These are phyloP conservation scores for Champsocephalus esox DNA, from an alignment of 2,797 vertebrate species.

Conservation along the genomic window DNA sequence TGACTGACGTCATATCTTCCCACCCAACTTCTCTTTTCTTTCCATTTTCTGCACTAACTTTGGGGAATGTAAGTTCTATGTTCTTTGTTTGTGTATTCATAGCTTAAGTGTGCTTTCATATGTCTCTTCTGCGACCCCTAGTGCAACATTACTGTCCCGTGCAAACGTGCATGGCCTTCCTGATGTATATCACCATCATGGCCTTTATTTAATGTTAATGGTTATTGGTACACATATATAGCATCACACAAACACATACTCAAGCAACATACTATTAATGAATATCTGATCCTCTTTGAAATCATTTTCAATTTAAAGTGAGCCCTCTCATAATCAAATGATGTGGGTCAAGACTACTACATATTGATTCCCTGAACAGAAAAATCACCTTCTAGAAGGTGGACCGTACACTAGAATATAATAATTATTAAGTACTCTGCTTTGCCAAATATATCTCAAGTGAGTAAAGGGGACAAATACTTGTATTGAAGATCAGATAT, in stretches of 20 bases:
- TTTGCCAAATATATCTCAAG: background rate
- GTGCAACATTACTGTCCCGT: background rate
- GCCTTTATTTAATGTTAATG: background rate
- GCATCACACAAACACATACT: background rate
- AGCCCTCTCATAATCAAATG: background rate
- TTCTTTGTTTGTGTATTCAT: constrained; percentile 8
- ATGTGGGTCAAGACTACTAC: background rate
- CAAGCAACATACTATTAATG: background rate
- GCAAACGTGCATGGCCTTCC: constrained; percentile 11
- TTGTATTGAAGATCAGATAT: background rate
- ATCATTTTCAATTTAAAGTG: background rate
- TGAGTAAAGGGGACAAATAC: background rate
- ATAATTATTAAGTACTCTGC: background rate
- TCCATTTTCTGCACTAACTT: constrained; percentile 24
- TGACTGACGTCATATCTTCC: background rate
- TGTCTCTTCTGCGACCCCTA: background rate
- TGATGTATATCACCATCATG: background rate
- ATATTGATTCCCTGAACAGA: background rate
- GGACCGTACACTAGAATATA: background rate
- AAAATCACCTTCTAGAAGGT: background rate
- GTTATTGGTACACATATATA: background rate
- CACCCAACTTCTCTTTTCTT: constrained; percentile 19
- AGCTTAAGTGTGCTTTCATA: constrained; percentile 10
- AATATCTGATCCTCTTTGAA: background rate
- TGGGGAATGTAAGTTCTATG: constrained; percentile 36